Percentiles rank a stretch among this genome's conserved stretches.
Conservation (phyloP, 2,113 vertebrate species). For the Zosterops japonicus region DNA sequence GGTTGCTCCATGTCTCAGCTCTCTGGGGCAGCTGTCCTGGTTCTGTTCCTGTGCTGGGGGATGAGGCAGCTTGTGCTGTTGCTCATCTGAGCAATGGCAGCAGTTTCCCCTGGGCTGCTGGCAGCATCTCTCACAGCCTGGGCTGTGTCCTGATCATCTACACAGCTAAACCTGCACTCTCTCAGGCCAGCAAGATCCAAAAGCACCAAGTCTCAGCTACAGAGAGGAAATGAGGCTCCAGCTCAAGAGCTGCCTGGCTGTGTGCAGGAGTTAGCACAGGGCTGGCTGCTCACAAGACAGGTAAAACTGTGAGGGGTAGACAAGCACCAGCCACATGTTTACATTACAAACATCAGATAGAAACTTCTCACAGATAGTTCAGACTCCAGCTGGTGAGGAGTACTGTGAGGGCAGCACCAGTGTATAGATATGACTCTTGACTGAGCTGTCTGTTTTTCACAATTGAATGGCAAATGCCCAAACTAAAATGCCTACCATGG, state of each 20-base stretch:
- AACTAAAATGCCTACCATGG: background rate
- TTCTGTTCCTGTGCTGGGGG: background rate
- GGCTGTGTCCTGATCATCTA: background rate
- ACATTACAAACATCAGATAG: background rate
- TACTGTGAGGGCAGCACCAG: background rate
- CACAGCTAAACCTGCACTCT: background rate
- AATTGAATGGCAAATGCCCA: background rate
- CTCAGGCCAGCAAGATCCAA: background rate
- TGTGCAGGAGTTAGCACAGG: background rate
- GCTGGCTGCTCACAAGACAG: background rate
- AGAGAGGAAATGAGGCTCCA: background rate
- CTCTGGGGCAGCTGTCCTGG: background rate
- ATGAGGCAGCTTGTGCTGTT: background rate
- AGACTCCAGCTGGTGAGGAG: background rate
- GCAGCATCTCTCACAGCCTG: fast-evolving
- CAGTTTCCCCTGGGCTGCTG: background rate
- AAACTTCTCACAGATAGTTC: background rate
- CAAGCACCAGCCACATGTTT: background rate
- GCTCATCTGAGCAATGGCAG: background rate
- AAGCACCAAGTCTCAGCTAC: background rate
- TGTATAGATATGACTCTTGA: background rate
- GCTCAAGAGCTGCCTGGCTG: background rate
- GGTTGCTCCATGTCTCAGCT: background rate
- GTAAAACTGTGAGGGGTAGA: fast-evolving
- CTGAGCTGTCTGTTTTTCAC: background rate